These are phyloP conservation scores for Pygathrix nemaeus DNA, from an alignment of 2,113 vertebrate species.

Conservation along the genomic window DNA sequence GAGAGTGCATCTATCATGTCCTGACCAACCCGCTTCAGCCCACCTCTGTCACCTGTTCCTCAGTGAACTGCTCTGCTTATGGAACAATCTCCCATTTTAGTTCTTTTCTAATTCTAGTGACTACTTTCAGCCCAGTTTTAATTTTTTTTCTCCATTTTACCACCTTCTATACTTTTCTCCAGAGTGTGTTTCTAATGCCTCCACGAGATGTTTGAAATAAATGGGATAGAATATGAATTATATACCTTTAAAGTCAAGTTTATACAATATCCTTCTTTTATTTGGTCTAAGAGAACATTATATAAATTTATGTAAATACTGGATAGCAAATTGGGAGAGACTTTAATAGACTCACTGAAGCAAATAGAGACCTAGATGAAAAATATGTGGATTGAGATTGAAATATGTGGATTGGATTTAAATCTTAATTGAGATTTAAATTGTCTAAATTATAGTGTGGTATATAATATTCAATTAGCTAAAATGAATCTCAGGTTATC, in stretches of 20 bases:
- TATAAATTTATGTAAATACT: neutral
- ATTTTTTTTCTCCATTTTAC: neutral
- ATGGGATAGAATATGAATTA: neutral
- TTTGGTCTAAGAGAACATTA: neutral
- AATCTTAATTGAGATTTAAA: neutral
- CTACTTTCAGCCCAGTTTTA: neutral
- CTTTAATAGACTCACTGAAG: constrained; percentile 8
- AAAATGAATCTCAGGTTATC: neutral
- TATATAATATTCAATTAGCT: neutral
- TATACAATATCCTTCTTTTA: neutral
- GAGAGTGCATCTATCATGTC: neutral
- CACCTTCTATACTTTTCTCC: neutral
- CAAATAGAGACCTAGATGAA: neutral
- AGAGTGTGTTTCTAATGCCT: neutral
- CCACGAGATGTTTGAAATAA: neutral
- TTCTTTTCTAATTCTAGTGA: neutral
- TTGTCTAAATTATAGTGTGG: neutral
- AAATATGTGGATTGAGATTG: neutral
- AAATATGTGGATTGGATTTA: neutral
- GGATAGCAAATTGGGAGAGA: neutral
- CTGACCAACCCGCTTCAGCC: accelerated
- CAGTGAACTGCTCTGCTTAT: neutral
- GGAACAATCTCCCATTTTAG: neutral
- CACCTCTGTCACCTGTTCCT: neutral
- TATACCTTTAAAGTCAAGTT: neutral